Evolutionary conservation across 2,113 vertebrate species (phyloP).

Genomic region (Lamprologus lemairii): DNA sequence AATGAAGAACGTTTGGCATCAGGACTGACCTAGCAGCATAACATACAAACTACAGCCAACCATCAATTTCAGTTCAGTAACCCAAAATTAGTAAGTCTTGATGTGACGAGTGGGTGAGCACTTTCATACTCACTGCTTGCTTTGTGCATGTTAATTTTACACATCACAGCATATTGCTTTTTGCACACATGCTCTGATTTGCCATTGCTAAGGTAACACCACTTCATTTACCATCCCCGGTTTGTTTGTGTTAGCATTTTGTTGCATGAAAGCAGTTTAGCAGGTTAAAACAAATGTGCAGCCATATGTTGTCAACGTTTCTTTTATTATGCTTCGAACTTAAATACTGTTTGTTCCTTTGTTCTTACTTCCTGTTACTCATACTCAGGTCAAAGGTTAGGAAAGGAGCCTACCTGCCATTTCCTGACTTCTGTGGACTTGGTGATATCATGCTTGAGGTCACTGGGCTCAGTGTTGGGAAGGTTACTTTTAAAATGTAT

Average conservation of each 20-base stretch:
- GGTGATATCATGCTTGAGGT: neutral
- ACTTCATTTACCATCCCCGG: neutral
- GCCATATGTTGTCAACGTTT: neutral
- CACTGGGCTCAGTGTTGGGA: neutral
- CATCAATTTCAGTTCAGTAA: neutral
- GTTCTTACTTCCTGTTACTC: neutral
- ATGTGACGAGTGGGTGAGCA: neutral
- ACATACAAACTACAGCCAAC: neutral
- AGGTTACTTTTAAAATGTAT: too few relatives aligned
- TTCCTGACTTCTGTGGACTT: neutral
- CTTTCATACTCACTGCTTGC: neutral
- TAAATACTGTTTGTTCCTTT: neutral
- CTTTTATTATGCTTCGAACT: neutral
- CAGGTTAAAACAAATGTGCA: neutral
- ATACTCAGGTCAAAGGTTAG: neutral
- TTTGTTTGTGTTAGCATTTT: neutral
- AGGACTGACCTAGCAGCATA: neutral
- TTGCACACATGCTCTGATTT: neutral
- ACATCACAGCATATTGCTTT: neutral
- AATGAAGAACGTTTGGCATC: neutral
- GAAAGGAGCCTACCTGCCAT: neutral
- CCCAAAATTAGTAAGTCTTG: neutral
- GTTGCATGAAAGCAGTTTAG: neutral
- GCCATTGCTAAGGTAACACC: neutral
- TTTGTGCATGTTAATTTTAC: neutral